Evolutionary conservation across 2,113 vertebrate species (phyloP).

Genomic region (Camelus dromedarius): DNA sequence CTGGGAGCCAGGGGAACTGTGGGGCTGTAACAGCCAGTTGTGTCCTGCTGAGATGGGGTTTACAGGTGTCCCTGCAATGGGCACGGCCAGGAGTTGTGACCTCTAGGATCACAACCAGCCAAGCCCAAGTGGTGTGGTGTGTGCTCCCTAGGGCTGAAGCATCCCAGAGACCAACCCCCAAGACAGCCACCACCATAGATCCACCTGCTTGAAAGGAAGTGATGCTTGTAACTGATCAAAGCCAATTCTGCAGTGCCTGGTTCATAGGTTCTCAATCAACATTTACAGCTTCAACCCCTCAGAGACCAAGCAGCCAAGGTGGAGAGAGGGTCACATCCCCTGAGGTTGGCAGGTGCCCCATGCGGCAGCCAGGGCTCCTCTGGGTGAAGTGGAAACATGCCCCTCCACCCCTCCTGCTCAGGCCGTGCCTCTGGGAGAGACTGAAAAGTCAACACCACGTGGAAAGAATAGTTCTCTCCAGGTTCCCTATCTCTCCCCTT

Average conservation of each 20-base stretch:
- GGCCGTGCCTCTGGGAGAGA: background rate
- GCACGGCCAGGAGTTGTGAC: background rate
- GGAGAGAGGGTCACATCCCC: rapidly evolving
- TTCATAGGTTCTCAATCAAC: background rate
- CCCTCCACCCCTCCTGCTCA: background rate
- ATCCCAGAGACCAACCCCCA: background rate
- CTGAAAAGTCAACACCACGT: rapidly evolving
- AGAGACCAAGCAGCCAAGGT: background rate
- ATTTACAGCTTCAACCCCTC: background rate
- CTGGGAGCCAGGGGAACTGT: background rate
- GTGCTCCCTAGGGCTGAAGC: background rate
- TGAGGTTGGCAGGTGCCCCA: rapidly evolving
- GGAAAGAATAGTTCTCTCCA: background rate
- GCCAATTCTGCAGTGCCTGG: background rate
- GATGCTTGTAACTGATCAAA: background rate
- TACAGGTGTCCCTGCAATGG: background rate
- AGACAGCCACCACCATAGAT: background rate
- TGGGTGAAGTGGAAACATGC: background rate
- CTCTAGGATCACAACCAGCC: background rate
- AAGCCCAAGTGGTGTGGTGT: background rate
- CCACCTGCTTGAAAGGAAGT: background rate
- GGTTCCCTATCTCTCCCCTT: background rate
- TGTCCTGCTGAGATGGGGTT: background rate
- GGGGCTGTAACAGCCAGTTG: background rate
- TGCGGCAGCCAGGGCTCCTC: background rate